A percentile compares a stretch with the other conserved stretches of the same genome.
phyloP scores from a whole-genome alignment of 2,113 vertebrate genomes.

The Alosa alosa region DNA sequence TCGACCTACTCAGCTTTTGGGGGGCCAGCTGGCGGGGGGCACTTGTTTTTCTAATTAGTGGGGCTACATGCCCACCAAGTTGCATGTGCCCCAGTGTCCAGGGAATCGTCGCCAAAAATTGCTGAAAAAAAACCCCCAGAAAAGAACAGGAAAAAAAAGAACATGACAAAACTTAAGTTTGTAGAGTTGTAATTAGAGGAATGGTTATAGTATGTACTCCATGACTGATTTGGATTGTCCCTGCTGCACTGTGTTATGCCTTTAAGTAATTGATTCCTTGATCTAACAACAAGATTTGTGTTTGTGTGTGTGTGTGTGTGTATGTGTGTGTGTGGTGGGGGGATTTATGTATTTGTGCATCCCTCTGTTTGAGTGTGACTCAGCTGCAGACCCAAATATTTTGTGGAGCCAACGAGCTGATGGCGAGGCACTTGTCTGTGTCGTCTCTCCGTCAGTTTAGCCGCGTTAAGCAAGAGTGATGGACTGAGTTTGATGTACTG shows the following conservation, averaged over 20 bases:
- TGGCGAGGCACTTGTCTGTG: not conserved
- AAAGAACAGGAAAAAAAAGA: too few relatives aligned
- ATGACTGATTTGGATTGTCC: not conserved
- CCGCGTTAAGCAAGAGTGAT: not conserved
- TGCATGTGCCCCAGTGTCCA: too few relatives aligned
- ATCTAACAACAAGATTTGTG: not conserved
- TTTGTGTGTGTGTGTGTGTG: not conserved
- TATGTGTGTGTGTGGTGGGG: not conserved
- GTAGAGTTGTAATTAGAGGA: not conserved
- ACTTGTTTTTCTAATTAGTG: too few relatives aligned
- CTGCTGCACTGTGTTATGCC: conserved; percentile 11
- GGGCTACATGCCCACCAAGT: too few relatives aligned
- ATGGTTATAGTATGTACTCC: not conserved
- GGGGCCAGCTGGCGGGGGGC: too few relatives aligned
- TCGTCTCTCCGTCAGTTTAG: not conserved
- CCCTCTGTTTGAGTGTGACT: not conserved
- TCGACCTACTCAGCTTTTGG: too few relatives aligned
- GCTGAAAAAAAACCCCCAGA: too few relatives aligned
- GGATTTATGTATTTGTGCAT: not conserved
- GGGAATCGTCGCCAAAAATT: too few relatives aligned
- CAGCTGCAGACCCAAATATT: conserved; percentile 8
- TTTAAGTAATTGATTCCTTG: conserved; percentile 20
- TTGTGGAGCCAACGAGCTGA: not conserved
- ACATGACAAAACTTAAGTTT: too few relatives aligned
- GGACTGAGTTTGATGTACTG: not conserved